A percentile compares a stretch with the other conserved stretches of the same genome.
Conservation (phyloP, 2,113 vertebrate genomes). For the Mirza zaza region DNA sequence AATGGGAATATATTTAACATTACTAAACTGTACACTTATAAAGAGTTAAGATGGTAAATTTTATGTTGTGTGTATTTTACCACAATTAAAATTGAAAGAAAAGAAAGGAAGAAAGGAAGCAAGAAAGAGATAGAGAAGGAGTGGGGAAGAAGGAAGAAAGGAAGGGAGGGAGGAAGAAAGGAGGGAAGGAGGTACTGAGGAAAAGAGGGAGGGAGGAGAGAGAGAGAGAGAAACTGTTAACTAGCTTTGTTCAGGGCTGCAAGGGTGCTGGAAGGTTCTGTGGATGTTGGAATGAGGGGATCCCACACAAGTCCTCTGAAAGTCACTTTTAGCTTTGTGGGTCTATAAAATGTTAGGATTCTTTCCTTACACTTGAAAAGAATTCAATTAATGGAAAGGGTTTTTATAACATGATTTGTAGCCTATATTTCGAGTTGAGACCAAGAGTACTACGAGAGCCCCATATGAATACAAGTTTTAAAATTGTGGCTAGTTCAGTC, state of each 20-base stretch:
- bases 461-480: background rate
- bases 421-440: background rate
- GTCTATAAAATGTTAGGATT: slow-evolving; percentile 21
- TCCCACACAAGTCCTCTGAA: background rate
- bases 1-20: background rate
- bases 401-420: slow-evolving; percentile 39
- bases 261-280: background rate
- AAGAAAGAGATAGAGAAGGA: accelerated
- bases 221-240: background rate
- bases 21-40: background rate
- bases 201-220: accelerated
- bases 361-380: background rate
- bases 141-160: accelerated
- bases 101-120: accelerated
- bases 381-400: slow-evolving; percentile 4
- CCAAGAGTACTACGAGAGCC: background rate
- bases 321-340: background rate
- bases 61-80: background rate
- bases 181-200: accelerated
- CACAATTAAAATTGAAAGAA: background rate
- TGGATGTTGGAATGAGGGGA: background rate
- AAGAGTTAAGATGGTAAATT: background rate
- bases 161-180: accelerated
- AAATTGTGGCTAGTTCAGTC: background rate
- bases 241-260: background rate